phyloP scores from a whole-genome alignment of 2,888 invertebrate species.

The Siphonodentalium dalli region DNA sequence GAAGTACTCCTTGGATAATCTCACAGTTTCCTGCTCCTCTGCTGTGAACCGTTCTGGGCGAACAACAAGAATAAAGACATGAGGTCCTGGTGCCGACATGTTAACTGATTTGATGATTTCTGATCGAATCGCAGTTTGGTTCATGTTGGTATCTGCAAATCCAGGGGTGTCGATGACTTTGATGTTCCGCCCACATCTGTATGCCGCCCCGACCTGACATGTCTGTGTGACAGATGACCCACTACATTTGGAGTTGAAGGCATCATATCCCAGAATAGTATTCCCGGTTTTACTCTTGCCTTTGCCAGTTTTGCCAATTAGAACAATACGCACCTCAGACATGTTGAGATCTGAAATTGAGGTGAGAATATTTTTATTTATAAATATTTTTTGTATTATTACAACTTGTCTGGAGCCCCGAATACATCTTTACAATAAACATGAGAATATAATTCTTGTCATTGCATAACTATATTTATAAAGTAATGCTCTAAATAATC shows the following conservation, averaged over 20 bases:
- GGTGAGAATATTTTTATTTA: too few species aligned
- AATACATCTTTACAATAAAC: too few species aligned
- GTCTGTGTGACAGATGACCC: conserved; percentile 17
- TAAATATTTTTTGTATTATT: too few species aligned
- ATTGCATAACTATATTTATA: too few species aligned
- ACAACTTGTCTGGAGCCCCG: too few species aligned
- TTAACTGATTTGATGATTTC: conserved; percentile 23
- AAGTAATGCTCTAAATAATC: too few species aligned
- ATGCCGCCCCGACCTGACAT: background rate
- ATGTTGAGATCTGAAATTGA: too few species aligned
- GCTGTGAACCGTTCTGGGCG: conserved; percentile 21
- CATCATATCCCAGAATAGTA: conserved; percentile 14
- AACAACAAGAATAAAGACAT: conserved; percentile 24
- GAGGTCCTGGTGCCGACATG: conserved; percentile 23
- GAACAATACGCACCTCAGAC: conserved; percentile 15
- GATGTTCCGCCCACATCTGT: conserved; percentile 1
- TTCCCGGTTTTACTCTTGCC: conserved; percentile 31
- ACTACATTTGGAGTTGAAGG: conserved; percentile 12
- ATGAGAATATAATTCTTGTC: too few species aligned
- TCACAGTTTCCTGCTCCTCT: conserved; percentile 25
- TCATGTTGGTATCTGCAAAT: conserved; percentile 21
- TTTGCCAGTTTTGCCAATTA: conserved; percentile 24
- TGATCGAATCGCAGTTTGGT: conserved; percentile 7
- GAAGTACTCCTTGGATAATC: conserved; percentile 15
- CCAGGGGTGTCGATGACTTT: conserved; percentile 27